phyloP scores from a whole-genome alignment of 2,888 invertebrate species.

The Heteromyza rotundicornis region DNA sequence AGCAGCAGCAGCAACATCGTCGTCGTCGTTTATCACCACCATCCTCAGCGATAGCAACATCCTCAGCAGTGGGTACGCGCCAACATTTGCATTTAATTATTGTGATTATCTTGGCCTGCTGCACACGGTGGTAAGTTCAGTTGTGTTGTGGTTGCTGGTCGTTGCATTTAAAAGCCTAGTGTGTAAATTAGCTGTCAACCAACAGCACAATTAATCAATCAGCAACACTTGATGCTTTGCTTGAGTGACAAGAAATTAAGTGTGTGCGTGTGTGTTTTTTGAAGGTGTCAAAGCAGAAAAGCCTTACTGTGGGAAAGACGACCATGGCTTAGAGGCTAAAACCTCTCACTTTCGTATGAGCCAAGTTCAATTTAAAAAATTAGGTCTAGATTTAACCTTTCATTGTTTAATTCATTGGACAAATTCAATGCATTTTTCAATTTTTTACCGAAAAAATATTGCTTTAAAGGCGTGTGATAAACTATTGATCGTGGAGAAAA shows the following conservation, averaged over 20 bases:
- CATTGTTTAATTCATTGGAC: too few species aligned
- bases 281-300: too few species aligned
- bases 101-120: constrained; percentile 59
- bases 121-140: constrained; percentile 53
- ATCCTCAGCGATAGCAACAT: constrained; percentile 15
- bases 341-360: too few species aligned
- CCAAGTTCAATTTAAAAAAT: too few species aligned
- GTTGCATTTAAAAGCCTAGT: constrained; percentile 19
- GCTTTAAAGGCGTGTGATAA: too few species aligned
- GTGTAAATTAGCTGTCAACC: constrained; percentile 37
- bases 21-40: neutral
- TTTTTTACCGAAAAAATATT: too few species aligned
- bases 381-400: too few species aligned
- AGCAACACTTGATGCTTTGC: neutral
- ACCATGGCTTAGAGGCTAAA: too few species aligned
- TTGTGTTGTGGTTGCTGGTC: constrained; percentile 27
- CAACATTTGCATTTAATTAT: constrained; percentile 58
- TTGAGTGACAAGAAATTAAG: constrained; percentile 6
- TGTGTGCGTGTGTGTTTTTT: neutral
- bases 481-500: too few species aligned
- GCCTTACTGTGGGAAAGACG: too few species aligned
- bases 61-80: constrained; percentile 34
- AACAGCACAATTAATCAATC: constrained; percentile 8
- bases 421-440: too few species aligned
- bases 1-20: constrained; percentile 26